Percentiles rank a stretch among this genome's conserved stretches.
These are phyloP conservation scores for Campopleginae sp. DNA, from an alignment of 2,888 invertebrate genomes.

Conservation along the genomic window DNA sequence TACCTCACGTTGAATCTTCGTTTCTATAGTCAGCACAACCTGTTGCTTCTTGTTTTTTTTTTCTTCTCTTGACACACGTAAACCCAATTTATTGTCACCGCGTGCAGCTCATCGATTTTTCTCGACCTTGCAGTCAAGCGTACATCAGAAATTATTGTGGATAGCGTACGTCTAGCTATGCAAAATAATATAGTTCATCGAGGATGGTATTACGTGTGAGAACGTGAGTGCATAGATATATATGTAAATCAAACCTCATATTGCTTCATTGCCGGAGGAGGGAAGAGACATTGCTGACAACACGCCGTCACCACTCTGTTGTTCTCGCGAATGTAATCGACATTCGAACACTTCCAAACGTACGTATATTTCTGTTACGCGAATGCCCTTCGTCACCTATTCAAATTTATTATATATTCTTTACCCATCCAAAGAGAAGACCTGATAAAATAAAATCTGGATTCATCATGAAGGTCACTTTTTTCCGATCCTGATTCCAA, in stretches of 20 bases:
- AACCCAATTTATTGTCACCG: constrained; percentile 40
- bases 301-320: constrained; percentile 57
- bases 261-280: constrained; percentile 34
- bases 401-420: background rate
- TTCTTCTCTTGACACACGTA: background rate
- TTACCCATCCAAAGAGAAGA: background rate
- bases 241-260: constrained; percentile 15
- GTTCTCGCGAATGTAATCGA: constrained; percentile 55
- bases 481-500: background rate
- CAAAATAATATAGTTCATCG: constrained; percentile 23
- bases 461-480: too few species aligned
- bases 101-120: constrained; percentile 47
- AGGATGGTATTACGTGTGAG: constrained; percentile 19
- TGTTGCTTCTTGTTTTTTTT: constrained; percentile 4
- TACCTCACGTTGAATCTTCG: background rate
- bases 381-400: constrained; percentile 30
- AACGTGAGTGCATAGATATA: background rate
- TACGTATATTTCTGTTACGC: background rate
- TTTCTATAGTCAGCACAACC: background rate
- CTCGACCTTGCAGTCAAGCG: constrained; percentile 54
- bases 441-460: background rate
- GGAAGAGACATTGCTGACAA: constrained; percentile 45
- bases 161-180: constrained; percentile 33
- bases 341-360: constrained; percentile 33
- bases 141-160: constrained; percentile 45